Evolutionary conservation across 2,888 invertebrate species (phyloP).

Genomic region (Dastarcus helophoroides): DNA sequence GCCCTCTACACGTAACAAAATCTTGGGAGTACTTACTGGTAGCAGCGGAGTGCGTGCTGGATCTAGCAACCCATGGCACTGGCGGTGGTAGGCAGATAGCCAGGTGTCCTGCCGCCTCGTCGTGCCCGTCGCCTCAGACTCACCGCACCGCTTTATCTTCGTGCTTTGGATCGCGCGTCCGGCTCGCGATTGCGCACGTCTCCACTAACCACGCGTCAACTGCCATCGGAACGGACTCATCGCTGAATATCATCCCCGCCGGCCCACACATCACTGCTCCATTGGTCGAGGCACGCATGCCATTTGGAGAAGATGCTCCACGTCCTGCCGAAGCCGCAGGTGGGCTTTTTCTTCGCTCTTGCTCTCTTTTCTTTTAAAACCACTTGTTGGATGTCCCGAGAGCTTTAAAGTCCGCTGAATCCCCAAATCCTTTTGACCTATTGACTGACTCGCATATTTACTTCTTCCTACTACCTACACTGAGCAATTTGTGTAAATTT

Average conservation of each 20-base stretch:
- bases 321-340: conserved; percentile 19
- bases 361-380: too few relatives aligned
- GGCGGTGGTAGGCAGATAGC: conserved; percentile 9
- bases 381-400: too few relatives aligned
- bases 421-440: too few relatives aligned
- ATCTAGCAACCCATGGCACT: background rate
- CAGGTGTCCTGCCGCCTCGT: conserved; percentile 35
- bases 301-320: conserved; percentile 26
- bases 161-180: conserved; percentile 12
- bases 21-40: background rate
- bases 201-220: conserved; percentile 29
- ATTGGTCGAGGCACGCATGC: conserved; percentile 31
- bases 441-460: too few relatives aligned
- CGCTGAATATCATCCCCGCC: conserved; percentile 31
- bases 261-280: conserved; percentile 25
- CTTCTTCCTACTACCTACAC: too few relatives aligned
- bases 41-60: background rate
- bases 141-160: conserved; percentile 22
- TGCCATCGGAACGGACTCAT: conserved; percentile 26
- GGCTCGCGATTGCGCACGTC: conserved; percentile 31
- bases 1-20: conserved; percentile 1
- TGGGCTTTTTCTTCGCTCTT: too few relatives aligned
- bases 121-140: conserved; percentile 36
- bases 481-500: too few relatives aligned
- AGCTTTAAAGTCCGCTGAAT: too few relatives aligned